Evolutionary conservation across 2,888 invertebrate species (phyloP).

Genomic region (Ochropleura plecta): DNA sequence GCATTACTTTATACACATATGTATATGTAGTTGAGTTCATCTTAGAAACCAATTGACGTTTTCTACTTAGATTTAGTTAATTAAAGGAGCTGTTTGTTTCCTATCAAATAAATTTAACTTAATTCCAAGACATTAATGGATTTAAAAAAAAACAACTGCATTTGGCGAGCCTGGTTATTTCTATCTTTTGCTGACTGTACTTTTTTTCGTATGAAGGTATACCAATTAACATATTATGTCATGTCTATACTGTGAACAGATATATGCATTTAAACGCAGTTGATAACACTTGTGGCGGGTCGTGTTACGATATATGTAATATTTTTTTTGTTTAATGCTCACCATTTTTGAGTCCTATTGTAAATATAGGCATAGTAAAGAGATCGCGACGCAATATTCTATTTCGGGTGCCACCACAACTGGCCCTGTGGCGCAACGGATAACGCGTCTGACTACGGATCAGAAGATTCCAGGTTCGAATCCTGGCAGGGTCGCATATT

Average conservation of each 20-base stretch:
- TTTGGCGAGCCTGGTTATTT: too few species aligned
- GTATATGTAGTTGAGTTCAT: too few species aligned
- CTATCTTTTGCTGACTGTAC: too few species aligned
- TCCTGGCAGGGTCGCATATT: constrained; percentile 92
- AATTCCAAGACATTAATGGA: too few species aligned
- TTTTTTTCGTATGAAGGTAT: neutral
- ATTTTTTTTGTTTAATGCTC: neutral
- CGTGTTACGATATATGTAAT: neutral
- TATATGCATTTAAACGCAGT: neutral
- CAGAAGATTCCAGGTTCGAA: constrained; percentile 93
- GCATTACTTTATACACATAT: too few species aligned
- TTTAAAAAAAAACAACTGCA: too few species aligned
- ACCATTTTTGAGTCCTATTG: neutral
- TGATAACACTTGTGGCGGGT: neutral
- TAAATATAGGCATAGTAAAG: constrained; percentile 14
- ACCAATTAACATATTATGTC: neutral
- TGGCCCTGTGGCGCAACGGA: constrained; percentile 92
- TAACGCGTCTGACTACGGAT: constrained; percentile 94
- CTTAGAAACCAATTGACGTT: too few species aligned
- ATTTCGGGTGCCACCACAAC: constrained; percentile 47
- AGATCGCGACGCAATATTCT: constrained; percentile 27
- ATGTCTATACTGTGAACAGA: neutral
- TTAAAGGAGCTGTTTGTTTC: too few species aligned
- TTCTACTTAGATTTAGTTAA: too few species aligned
- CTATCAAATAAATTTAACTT: too few species aligned